Base-by-base conservation (phyloP, 2,888 invertebrate species). In the Tetanocera ferruginea region DNA sequence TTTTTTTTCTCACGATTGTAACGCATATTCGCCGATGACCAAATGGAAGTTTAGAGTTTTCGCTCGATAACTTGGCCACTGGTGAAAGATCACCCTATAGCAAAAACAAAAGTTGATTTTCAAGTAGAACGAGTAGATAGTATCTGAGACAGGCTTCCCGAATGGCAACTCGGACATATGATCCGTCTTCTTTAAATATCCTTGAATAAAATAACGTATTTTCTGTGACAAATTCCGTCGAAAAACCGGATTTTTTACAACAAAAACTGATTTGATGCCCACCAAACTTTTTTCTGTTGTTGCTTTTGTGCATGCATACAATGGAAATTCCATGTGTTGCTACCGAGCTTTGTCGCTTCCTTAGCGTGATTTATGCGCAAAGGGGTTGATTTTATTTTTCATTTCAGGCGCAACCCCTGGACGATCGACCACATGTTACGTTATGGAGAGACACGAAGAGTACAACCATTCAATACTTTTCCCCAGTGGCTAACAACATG, bases 91-190 rank as follows among this genome's bases (percentile, higher is more conserved):
- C 14, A 14, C 11, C 11, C 43, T 11, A 43, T 43, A 43, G 43
- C 11, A 43, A 11, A 43, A 43, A 64, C 34, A 62, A 31, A 31
- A n/a, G 64, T 55, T 55, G 34, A 14, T 31, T 31, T 28, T 64
- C 64, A 28, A n/a, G 64, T 64, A 34, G 5, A n/a, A 64, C 64
- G 28, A 28, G 64, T n/a, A 8, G 64, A 64, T 34, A 28, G 49
- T 76, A 70, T 25, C 34, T n/a, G 19, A 70, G 64, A 64, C 76
- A 52, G 17, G 14, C 51, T 19, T 28, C 31, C 31, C 55, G 17
- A 31, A 55, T 69, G 69, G 62, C 69, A 69, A 52, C 31, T 70
- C 76, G 69, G 69, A 69, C 75, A 64, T 14, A 52, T 23, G 75
- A 34, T 57, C 25, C 25, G n/a, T 76, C 28, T 52, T 66, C 34